phyloP scores from a whole-genome alignment of 2,888 invertebrate genomes.

The Branchipolynoe longqiensis region DNA sequence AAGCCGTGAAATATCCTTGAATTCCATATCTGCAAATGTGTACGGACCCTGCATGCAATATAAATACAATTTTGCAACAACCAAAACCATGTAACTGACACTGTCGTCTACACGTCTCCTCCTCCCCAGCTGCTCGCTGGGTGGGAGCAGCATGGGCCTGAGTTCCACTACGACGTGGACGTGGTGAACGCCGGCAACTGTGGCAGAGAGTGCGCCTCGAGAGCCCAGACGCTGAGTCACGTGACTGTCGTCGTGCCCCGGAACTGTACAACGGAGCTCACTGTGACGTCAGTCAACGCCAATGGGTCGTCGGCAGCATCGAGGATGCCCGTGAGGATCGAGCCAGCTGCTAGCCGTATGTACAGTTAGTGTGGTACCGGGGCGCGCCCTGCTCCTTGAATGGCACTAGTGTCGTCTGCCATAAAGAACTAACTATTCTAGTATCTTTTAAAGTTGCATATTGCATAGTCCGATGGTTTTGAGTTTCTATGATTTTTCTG shows the following conservation, averaged over 20 bases:
- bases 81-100: too few relatives aligned
- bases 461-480: too few relatives aligned
- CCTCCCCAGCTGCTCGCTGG: not conserved
- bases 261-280: conserved; percentile 2
- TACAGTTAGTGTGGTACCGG: not conserved
- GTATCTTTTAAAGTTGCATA: too few relatives aligned
- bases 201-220: not conserved
- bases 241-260: not conserved
- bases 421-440: too few relatives aligned
- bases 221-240: not conserved
- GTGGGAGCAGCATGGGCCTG: conserved; percentile 5
- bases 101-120: too few relatives aligned
- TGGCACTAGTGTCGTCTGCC: too few relatives aligned
- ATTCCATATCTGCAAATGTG: too few relatives aligned
- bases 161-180: not conserved
- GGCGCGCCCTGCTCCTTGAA: too few relatives aligned
- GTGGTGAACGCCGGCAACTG: not conserved
- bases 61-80: too few relatives aligned
- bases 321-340: not conserved
- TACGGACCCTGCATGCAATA: too few relatives aligned
- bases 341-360: not conserved
- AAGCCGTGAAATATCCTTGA: too few relatives aligned
- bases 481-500: too few relatives aligned
- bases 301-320: not conserved
- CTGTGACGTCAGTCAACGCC: not conserved